Percentiles rank a stretch among this genome's conserved stretches.
phyloP scores from a whole-genome alignment of 2,797 vertebrate genomes.

The Tokudaia muenninki region DNA sequence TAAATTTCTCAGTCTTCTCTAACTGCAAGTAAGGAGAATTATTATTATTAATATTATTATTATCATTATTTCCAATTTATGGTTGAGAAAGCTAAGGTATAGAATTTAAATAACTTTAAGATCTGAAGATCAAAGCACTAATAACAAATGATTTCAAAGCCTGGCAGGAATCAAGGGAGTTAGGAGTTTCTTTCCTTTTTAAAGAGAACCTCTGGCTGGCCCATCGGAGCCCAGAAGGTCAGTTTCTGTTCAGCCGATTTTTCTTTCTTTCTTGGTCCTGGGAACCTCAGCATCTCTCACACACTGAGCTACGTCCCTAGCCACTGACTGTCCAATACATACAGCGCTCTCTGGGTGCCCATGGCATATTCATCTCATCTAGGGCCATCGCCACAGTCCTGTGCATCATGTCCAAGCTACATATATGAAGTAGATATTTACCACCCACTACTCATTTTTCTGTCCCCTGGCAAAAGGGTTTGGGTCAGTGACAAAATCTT shows the following conservation, averaged over 20 bases:
- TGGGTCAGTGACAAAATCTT: not conserved
- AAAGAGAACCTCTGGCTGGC: not conserved
- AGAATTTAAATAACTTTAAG: conserved; percentile 37
- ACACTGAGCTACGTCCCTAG: not conserved
- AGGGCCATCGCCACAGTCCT: not conserved
- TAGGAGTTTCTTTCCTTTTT: not conserved
- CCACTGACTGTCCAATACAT: not conserved
- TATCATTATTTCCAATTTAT: conserved; percentile 33
- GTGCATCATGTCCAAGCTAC: not conserved
- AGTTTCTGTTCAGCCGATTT: not conserved
- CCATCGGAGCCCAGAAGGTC: not conserved
- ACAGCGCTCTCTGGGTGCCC: not conserved
- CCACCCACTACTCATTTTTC: not conserved
- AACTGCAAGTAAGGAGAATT: not conserved
- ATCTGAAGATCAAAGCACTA: not conserved
- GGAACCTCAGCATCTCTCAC: not conserved
- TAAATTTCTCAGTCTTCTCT: not conserved
- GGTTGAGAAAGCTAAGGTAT: not conserved
- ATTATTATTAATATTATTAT: not conserved
- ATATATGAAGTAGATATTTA: not conserved
- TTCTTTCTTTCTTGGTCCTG: not conserved
- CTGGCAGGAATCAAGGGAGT: not conserved
- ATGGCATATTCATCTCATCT: too few relatives aligned
- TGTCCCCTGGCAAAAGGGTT: not conserved
- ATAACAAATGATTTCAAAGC: not conserved